Percentiles rank a stretch among this genome's conserved stretches.
Evolutionary conservation across 1,140 invertebrate genomes (phyloP).

Genomic region (Dreissena rostriformis): DNA sequence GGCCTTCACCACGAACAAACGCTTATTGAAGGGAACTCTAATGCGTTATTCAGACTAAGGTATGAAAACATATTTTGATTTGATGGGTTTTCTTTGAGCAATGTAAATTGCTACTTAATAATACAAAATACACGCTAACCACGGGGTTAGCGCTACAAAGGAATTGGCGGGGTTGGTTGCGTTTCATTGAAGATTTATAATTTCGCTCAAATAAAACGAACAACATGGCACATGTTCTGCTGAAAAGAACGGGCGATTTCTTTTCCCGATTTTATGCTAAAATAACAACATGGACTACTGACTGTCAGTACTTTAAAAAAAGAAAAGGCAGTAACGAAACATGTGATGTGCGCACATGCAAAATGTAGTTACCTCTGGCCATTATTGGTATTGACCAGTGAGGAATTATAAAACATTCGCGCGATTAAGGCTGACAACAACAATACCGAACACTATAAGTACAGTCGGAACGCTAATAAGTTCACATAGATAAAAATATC

Average conservation of each 20-base stretch:
- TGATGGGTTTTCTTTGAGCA: conserved; percentile 35
- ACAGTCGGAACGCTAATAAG: too few relatives aligned
- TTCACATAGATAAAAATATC: too few relatives aligned
- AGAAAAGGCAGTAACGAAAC: too few relatives aligned
- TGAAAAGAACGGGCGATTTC: background rate
- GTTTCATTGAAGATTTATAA: background rate
- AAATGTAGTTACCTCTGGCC: too few relatives aligned
- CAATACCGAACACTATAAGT: too few relatives aligned
- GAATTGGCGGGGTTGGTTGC: background rate
- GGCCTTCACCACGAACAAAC: conserved; percentile 33
- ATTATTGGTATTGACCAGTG: too few relatives aligned
- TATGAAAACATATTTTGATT: conserved; percentile 27
- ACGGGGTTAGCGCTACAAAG: conserved; percentile 14
- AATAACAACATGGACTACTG: too few relatives aligned
- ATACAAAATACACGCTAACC: conserved; percentile 34
- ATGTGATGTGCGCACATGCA: too few relatives aligned
- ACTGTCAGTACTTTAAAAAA: too few relatives aligned
- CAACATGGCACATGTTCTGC: conserved; percentile 29
- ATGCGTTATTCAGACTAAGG: conserved; percentile 19
- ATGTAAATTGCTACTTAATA: conserved; percentile 27
- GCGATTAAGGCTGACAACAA: too few relatives aligned
- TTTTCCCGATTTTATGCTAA: background rate
- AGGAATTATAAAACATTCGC: too few relatives aligned
- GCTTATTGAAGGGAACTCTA: conserved; percentile 33
- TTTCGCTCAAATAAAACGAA: background rate